These are phyloP conservation scores for Sabellastarte sp. DNA, from an alignment of 2,888 invertebrate genomes.

Conservation along the genomic window DNA sequence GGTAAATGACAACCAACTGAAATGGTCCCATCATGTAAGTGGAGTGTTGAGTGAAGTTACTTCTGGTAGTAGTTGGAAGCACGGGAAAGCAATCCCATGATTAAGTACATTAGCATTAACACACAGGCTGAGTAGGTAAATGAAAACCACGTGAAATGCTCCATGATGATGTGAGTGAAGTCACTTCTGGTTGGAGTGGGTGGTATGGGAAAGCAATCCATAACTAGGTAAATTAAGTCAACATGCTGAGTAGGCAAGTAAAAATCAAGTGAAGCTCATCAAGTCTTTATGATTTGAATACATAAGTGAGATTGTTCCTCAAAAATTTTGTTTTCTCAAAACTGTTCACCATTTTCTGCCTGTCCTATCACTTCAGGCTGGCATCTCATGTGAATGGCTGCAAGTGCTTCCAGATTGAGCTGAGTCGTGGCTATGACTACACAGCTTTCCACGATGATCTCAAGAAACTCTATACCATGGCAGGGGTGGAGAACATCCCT, in stretches of 20 bases:
- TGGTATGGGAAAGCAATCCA: slow-evolving; percentile 60
- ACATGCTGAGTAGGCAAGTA: too few species aligned
- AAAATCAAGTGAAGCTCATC: too few species aligned
- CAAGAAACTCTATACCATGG: slow-evolving; percentile 74
- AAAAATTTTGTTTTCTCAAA: neutral
- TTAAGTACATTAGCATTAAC: too few species aligned
- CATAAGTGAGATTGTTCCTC: neutral
- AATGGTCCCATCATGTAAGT: too few species aligned
- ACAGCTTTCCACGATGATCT: slow-evolving; percentile 82
- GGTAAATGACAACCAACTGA: too few species aligned
- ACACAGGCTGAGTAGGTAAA: too few species aligned
- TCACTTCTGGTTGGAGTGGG: slow-evolving; percentile 60
- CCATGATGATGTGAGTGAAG: slow-evolving; percentile 59
- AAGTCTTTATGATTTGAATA: too few species aligned
- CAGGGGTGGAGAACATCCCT: slow-evolving; percentile 73
- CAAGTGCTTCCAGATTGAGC: slow-evolving; percentile 83
- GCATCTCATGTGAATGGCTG: slow-evolving; percentile 58
- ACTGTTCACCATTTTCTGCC: neutral
- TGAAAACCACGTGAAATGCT: too few species aligned
- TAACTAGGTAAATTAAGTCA: slow-evolving; percentile 58
- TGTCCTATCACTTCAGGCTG: slow-evolving; percentile 39
- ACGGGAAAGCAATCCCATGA: too few species aligned
- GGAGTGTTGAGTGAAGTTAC: too few species aligned
- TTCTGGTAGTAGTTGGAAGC: too few species aligned
- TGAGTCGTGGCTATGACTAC: slow-evolving; percentile 81